phyloP scores from a whole-genome alignment of 2,888 invertebrate species.

The Lampropteryx suffumata region DNA sequence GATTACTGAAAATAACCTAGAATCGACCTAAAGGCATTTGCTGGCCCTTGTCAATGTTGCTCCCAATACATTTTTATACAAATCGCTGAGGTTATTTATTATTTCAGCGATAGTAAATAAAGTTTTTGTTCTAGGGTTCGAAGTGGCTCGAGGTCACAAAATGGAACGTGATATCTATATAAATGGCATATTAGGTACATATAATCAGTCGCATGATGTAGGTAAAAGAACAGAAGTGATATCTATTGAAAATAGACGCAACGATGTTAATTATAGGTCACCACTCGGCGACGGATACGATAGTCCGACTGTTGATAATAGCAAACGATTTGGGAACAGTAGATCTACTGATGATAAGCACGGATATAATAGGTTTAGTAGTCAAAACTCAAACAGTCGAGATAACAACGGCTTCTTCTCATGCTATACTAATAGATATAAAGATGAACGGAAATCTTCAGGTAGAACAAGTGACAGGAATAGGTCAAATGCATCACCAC shows the following conservation, averaged over 20 bases:
- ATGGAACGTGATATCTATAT: slow-evolving; percentile 85
- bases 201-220: slow-evolving; percentile 35
- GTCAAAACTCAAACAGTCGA: slow-evolving; percentile 1
- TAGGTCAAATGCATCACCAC: neutral
- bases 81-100: no score
- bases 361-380: neutral
- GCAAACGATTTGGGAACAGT: slow-evolving; percentile 6
- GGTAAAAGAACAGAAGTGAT: slow-evolving; percentile 44
- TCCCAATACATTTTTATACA: no score
- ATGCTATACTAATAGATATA: slow-evolving; percentile 18
- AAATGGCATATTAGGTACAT: slow-evolving; percentile 57
- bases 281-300: slow-evolving; percentile 29
- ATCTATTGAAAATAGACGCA: slow-evolving; percentile 35
- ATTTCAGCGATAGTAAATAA: neutral
- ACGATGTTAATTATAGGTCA: slow-evolving; percentile 33
- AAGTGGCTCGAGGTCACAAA: slow-evolving; percentile 85
- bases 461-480: slow-evolving; percentile 1
- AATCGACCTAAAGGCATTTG: no score
- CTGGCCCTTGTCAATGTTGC: no score
- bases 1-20: no score
- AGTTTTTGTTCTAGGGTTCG: slow-evolving; percentile 78
- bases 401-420: slow-evolving; percentile 4
- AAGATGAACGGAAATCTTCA: neutral
- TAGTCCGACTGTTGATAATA: neutral
- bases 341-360: neutral